A percentile compares a stretch with the other conserved stretches of the same genome.
Conservation (phyloP, 2,888 invertebrate species). For the Epicampocera succincta region DNA sequence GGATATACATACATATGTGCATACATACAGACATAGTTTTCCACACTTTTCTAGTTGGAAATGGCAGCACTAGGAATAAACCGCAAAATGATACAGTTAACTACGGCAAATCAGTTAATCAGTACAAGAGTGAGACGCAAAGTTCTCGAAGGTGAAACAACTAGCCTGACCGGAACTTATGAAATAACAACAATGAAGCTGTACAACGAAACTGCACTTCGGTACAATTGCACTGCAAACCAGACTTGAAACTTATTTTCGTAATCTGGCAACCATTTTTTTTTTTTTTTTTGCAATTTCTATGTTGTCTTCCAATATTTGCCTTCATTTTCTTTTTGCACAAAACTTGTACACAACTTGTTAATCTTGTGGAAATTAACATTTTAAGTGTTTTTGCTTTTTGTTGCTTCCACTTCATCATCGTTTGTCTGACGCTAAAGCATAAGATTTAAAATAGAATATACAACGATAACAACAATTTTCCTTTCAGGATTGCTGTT, state of each 20-base stretch:
- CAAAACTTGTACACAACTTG: conserved; percentile 24
- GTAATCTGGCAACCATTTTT: conserved; percentile 7
- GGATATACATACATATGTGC: too few species aligned
- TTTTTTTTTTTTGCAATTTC: neutral
- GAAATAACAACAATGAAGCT: too few species aligned
- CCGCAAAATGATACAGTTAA: too few species aligned
- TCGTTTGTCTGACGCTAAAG: conserved; percentile 17
- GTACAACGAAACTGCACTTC: too few species aligned
- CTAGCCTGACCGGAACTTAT: too few species aligned
- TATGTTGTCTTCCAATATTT: neutral
- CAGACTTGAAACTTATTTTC: neutral
- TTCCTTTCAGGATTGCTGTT: conserved; percentile 55
- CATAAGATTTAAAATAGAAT: conserved; percentile 25
- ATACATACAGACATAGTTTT: too few species aligned
- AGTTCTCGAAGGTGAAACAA: too few species aligned
- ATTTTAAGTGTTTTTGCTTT: conserved; percentile 25
- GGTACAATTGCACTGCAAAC: too few species aligned
- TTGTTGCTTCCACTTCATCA: neutral
- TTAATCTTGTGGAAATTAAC: conserved; percentile 36
- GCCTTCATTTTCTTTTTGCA: neutral
- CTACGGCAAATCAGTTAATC: too few species aligned
- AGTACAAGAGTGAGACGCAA: too few species aligned
- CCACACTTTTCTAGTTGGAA: too few species aligned
- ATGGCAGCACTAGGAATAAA: too few species aligned
- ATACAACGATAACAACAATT: conserved; percentile 18